Evolutionary conservation across 1,140 invertebrate species (phyloP), one percentile per base, ranked within the genome.

Genomic region (Drosophila ironensis): DNA sequence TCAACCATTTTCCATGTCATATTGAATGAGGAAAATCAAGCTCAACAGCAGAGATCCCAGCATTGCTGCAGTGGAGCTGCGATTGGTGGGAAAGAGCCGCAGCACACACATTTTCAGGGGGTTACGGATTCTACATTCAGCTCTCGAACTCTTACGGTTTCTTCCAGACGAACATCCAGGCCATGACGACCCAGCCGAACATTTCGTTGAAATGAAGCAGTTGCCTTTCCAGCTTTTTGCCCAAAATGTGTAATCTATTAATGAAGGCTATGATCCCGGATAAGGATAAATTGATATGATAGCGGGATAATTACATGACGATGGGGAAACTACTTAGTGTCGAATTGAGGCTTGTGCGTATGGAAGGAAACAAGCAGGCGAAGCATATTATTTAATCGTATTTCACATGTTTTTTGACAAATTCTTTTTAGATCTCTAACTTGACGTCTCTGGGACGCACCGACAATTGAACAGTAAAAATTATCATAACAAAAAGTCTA

Each of bases 111-210:
- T 17, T 16, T 46, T 46, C 0, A 68, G 4, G 0, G 64, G 64
- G 25, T 54, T 47, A 3, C 33, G 11, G 12, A 54, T n/a, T 6
- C 25, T 67, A 60, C 12, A 67, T n/a, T 22, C 66, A 20, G 11
- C 7, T 47, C 14, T 68, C 64, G 20, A 46, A 54, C 64, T 24
- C 35, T 42, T 9, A 67, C 63, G 4, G 59, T 16, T 42, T 42
- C 11, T 5, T 68, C 64, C 9, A 68, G 20, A 2, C 61, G 64
- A 1, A 33, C 16, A 35, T 68, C 47, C 14, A 67, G n/a, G 1
- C 7, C 20, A 5, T 3, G 0, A 67, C n/a, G 11, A 9, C 20
- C 57, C 52, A 60, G 20, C 40, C 38, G 9, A 16, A 16, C 41
- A 44, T 44, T 25, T 44, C 14, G 22, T 4, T 17, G 0, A 9